Evolutionary conservation across 2,888 invertebrate genomes (phyloP).

Genomic region (Parnassius orleans): DNA sequence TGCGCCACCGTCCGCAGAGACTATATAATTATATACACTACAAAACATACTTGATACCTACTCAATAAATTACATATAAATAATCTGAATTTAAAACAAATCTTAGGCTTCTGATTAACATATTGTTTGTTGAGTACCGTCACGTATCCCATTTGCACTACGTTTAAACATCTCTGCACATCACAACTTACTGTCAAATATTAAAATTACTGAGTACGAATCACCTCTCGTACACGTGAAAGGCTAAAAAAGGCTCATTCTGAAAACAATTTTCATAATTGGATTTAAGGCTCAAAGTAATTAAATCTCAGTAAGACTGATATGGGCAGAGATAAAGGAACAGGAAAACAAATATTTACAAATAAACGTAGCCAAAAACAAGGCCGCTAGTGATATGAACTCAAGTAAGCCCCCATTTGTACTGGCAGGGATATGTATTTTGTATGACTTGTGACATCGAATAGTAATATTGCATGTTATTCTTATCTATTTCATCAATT

Average conservation of each 20-base stretch:
- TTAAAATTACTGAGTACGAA: conserved; percentile 5
- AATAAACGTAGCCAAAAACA: conserved; percentile 47
- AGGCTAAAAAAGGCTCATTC: background rate
- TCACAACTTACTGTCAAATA: conserved; percentile 13
- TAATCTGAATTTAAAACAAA: conserved; percentile 78
- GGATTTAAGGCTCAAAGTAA: background rate
- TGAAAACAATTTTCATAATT: too few species aligned
- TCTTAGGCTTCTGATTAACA: conserved; percentile 75
- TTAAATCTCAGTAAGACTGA: conserved; percentile 2
- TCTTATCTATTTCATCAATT: conserved; percentile 15
- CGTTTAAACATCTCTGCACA: conserved; percentile 27
- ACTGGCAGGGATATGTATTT: conserved; percentile 65
- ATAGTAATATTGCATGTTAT: conserved; percentile 31
- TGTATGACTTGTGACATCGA: conserved; percentile 27
- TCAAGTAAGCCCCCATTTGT: conserved; percentile 57
- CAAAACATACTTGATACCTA: conserved; percentile 69
- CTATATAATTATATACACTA: conserved; percentile 45
- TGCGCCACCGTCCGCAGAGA: conserved; percentile 48
- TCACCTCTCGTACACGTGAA: background rate
- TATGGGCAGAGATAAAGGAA: conserved; percentile 36
- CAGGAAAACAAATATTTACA: conserved; percentile 60
- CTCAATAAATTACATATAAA: conserved; percentile 80
- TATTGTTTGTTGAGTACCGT: conserved; percentile 51
- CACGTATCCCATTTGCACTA: conserved; percentile 40
- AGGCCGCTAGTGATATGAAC: conserved; percentile 64